Conservation (phyloP, 2,888 invertebrate species). For the Temnothorax unifasciatus region DNA sequence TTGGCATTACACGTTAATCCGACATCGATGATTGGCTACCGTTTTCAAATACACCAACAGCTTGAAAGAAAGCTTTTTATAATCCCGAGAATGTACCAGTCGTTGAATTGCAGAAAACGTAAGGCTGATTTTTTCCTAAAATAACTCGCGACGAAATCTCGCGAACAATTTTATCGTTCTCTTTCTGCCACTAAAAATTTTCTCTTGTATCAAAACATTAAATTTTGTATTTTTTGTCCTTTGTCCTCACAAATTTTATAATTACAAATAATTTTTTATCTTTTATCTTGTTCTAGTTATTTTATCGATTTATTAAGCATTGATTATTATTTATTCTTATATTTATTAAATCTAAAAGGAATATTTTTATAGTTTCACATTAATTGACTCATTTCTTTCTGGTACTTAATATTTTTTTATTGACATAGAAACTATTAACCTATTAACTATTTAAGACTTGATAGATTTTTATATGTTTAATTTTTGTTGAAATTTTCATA, state of each 20-base stretch:
- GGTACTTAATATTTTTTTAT: background rate
- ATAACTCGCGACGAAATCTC: slow-evolving; percentile 55
- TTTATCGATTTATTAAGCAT: background rate
- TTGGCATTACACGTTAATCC: slow-evolving; percentile 48
- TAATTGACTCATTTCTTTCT: background rate
- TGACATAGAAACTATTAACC: background rate
- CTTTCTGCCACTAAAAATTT: background rate
- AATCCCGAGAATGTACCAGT: slow-evolving; percentile 13
- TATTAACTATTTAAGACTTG: background rate
- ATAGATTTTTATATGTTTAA: background rate
- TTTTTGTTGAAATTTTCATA: background rate
- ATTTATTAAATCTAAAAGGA: background rate
- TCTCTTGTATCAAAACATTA: background rate
- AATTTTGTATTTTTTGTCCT: background rate
- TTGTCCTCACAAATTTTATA: background rate
- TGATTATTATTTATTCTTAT: background rate
- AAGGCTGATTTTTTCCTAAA: slow-evolving; percentile 62
- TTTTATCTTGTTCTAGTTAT: background rate
- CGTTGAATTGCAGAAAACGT: slow-evolving; percentile 50
- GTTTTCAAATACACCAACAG: slow-evolving; percentile 36
- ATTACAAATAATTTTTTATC: background rate
- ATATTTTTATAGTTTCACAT: background rate
- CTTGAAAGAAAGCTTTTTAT: slow-evolving; percentile 47
- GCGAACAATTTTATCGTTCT: background rate
- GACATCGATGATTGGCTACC: slow-evolving; percentile 46